These are phyloP conservation scores for Struthio camelus DNA, from an alignment of 2,113 vertebrate genomes.

Conservation along the genomic window DNA sequence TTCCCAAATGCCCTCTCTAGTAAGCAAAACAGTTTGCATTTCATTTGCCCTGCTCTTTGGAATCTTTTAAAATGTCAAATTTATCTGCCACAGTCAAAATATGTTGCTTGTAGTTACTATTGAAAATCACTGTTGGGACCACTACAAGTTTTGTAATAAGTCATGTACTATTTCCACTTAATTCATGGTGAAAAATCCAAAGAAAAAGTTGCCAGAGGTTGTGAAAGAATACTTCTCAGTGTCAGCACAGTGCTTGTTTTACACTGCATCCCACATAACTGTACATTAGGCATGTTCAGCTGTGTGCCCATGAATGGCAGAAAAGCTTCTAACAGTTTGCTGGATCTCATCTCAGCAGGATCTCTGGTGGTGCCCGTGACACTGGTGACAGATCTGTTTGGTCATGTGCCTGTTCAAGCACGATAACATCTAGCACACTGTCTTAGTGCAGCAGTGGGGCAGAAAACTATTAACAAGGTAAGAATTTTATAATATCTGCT, in stretches of 20 bases:
- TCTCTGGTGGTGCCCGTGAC: rapidly evolving
- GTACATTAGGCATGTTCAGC: too few species aligned
- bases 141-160: too few species aligned
- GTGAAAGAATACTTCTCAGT: too few species aligned
- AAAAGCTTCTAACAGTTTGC: background rate
- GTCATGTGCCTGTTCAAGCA: background rate
- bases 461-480: background rate
- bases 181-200: background rate
- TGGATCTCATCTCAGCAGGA: background rate
- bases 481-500: too few species aligned
- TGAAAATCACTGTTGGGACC: background rate
- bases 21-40: rapidly evolving
- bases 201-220: too few species aligned
- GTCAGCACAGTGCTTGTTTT: too few species aligned
- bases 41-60: background rate
- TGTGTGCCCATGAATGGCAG: too few species aligned
- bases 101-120: background rate
- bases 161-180: background rate
- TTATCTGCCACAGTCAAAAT: rapidly evolving
- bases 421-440: rapidly evolving
- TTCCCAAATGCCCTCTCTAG: too few species aligned
- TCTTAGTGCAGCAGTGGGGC: background rate
- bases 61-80: rapidly evolving
- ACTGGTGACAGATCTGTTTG: rapidly evolving
- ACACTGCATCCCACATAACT: too few species aligned